phyloP scores from a whole-genome alignment of 2,888 invertebrate species.

The Tiphia femorata region DNA sequence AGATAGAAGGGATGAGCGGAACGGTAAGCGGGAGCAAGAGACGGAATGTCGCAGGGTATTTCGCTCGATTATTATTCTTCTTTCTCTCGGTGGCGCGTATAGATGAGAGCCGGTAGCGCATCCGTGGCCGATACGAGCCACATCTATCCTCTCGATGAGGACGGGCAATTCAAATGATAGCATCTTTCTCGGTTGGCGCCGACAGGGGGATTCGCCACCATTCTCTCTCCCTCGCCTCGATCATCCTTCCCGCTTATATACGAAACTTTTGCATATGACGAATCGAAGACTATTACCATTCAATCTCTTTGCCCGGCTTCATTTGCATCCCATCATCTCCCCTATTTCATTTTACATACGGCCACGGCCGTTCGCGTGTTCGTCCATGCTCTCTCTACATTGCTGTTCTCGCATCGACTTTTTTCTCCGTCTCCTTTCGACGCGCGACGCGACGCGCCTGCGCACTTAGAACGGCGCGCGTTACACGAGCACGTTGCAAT shows the following conservation, averaged over 20 bases:
- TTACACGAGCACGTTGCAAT: too few relatives aligned
- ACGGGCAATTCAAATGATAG: constrained; percentile 62
- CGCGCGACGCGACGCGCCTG: neutral
- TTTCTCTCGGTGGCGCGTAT: constrained; percentile 35
- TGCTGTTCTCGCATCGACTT: constrained; percentile 9
- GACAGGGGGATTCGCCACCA: constrained; percentile 2
- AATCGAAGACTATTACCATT: constrained; percentile 66
- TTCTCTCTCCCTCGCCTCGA: constrained; percentile 15
- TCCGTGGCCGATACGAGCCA: too few relatives aligned
- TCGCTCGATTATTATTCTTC: constrained; percentile 58
- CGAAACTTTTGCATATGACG: constrained; percentile 65
- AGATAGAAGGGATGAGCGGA: neutral
- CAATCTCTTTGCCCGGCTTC: constrained; percentile 61
- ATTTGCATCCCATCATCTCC: constrained; percentile 59
- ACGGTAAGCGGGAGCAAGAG: constrained; percentile 8
- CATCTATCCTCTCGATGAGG: too few relatives aligned
- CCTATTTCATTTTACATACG: constrained; percentile 55
- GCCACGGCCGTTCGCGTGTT: constrained; percentile 35
- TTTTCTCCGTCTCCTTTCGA: constrained; percentile 1
- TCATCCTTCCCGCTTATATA: constrained; percentile 28
- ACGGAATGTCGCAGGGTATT: constrained; percentile 45
- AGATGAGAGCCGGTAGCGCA: constrained; percentile 48
- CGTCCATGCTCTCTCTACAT: constrained; percentile 6
- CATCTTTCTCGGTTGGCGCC: constrained; percentile 51
- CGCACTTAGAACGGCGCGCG: too few relatives aligned